A percentile compares a stretch with the other conserved stretches of the same genome.
Evolutionary conservation across 1,140 invertebrate genomes (phyloP).

Genomic region (Bacillus rossius): DNA sequence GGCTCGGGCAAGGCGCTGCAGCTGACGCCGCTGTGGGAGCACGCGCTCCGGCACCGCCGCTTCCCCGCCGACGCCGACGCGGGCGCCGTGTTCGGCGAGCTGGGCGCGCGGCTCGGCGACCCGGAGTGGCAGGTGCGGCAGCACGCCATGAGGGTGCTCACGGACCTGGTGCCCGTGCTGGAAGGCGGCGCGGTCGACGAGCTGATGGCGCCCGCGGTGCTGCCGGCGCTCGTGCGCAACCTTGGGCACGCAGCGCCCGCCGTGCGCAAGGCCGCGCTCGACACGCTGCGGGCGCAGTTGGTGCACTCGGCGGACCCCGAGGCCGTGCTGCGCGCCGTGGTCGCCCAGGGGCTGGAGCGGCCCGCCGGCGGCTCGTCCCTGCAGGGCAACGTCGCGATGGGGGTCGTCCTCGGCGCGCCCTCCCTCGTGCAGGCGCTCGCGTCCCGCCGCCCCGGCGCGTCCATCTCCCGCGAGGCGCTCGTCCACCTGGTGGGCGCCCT

Average conservation of each 20-base stretch:
- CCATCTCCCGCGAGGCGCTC: slow-evolving; percentile 30
- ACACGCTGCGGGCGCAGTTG: slow-evolving; percentile 61
- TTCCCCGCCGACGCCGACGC: slow-evolving; percentile 55
- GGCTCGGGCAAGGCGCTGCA: slow-evolving; percentile 39
- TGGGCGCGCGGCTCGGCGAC: slow-evolving; percentile 62
- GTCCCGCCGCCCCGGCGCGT: slow-evolving; percentile 26
- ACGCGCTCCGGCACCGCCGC: slow-evolving; percentile 53
- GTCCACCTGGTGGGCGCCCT: slow-evolving; percentile 47
- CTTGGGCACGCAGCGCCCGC: slow-evolving; percentile 68
- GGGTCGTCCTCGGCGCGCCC: slow-evolving; percentile 59
- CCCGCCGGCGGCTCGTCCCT: slow-evolving; percentile 48
- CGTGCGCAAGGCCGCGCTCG: slow-evolving; percentile 65
- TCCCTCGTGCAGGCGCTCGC: slow-evolving; percentile 50
- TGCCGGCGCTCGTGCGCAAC: slow-evolving; percentile 63
- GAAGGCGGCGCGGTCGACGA: slow-evolving; percentile 50
- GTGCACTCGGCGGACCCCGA: slow-evolving; percentile 51
- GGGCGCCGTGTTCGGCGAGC: slow-evolving; percentile 56
- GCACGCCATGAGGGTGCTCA: slow-evolving; percentile 66
- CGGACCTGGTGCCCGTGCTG: slow-evolving; percentile 64
- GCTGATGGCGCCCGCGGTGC: slow-evolving; percentile 47
- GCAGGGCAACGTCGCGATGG: slow-evolving; percentile 56
- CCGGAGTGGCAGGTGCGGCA: slow-evolving; percentile 76
- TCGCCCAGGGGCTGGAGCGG: slow-evolving; percentile 56
- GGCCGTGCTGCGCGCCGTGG: slow-evolving; percentile 51
- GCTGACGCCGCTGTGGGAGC: slow-evolving; percentile 69